Evolutionary conservation across 2,888 invertebrate species (phyloP), one percentile per base, ranked within the genome.

Genomic region (Leptinotarsa tumamoca): DNA sequence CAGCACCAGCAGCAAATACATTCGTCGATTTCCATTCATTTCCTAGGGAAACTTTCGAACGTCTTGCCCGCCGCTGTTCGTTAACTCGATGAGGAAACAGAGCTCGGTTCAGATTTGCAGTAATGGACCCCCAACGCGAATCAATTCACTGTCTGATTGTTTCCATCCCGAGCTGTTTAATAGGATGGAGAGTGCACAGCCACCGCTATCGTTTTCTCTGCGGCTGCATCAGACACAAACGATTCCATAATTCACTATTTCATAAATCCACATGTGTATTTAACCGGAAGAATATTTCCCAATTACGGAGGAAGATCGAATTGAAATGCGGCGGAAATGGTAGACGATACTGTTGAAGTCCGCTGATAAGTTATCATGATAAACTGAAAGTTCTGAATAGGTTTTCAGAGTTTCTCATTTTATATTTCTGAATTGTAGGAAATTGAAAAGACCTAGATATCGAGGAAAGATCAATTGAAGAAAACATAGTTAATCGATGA

Each of bases 81-180:
- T 76, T 80, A 81, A 82, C 82, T 81, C 80, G 82, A 83, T 80
- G 81, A 81, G 80, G 80, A 81, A 81, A 83, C 81, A 81, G 70
- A 74, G 83, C 83, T 84, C 83, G 83, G 85, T 83, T 82, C 79
- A 82, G 84, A 85, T 83, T 84, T 83, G 84, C 80, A 85, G 88
- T 88, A 88, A 88, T 88, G 88, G 88, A 88, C 87, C 88, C 88
- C 88, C 87, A 86, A 87, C 86, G 88, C 84, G 88, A 88, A 88
- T 88, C 88, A 88, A 88, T 88, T 88, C 87, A 84, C 84, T 85
- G 85, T 84, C 87, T 88, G 88, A 88, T 88, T 88, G 88, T 88
- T 88, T 88, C 85, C 88, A 88, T 87, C 85, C 87, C 84, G 87
- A 86, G 85, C 87, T 86, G 87, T 86, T 88, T 88, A 88, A 88